Conservation (phyloP, 2,797 vertebrate genomes). For the Tangara arthus region DNA sequence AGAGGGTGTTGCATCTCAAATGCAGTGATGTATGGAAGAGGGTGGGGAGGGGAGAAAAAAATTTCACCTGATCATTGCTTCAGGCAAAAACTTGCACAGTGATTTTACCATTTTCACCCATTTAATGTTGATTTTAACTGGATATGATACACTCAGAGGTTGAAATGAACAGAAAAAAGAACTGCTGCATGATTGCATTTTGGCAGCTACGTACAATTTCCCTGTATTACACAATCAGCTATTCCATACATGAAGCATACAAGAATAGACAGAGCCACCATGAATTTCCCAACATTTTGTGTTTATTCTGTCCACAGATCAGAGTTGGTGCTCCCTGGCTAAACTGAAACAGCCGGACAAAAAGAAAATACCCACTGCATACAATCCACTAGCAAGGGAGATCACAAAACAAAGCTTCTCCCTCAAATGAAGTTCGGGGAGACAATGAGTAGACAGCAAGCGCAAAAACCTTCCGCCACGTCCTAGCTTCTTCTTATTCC, state of each 20-base stretch:
- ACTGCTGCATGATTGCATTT: neutral
- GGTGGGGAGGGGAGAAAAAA: neutral
- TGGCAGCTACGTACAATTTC: neutral
- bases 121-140: neutral
- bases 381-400: neutral
- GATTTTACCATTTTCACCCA: neutral
- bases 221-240: slow-evolving; percentile 20
- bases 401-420: neutral
- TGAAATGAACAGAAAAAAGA: neutral
- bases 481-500: neutral
- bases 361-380: neutral
- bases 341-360: neutral
- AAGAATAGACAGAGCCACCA: neutral
- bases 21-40: neutral
- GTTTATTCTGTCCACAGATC: neutral
- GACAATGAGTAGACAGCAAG: neutral
- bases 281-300: neutral
- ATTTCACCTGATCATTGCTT: neutral
- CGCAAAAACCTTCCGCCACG: neutral
- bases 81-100: neutral
- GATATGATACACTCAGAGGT: neutral
- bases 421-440: neutral
- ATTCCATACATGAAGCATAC: slow-evolving; percentile 2
- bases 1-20: neutral
- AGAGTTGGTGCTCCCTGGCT: neutral